phyloP scores from a whole-genome alignment of 2,113 vertebrate genomes.

The Nannobrachium achirus region DNA sequence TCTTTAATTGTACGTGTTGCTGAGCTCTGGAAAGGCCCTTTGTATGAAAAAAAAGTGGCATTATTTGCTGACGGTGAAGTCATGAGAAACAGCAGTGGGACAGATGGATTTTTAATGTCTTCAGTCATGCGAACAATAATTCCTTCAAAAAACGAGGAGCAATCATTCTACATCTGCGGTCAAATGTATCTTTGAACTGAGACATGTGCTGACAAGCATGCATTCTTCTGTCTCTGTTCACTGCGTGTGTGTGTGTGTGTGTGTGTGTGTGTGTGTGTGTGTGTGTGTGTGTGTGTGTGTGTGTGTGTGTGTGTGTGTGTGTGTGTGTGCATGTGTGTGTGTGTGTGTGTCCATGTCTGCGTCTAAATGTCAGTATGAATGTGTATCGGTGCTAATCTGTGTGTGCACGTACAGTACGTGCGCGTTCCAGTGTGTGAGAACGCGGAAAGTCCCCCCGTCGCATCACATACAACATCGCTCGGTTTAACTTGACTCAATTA shows the following conservation, averaged over 20 bases:
- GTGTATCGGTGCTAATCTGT: neutral
- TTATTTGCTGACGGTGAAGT: slow-evolving; percentile 28
- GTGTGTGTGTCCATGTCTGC: too few species aligned
- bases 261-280: neutral
- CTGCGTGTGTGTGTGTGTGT: neutral
- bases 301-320: slow-evolving; percentile 5
- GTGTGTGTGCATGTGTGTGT: slow-evolving; percentile 66
- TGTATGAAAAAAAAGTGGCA: too few species aligned
- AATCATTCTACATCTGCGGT: slow-evolving; percentile 70
- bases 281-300: slow-evolving; percentile 9
- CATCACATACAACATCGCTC: slow-evolving; percentile 37
- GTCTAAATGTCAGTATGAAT: neutral
- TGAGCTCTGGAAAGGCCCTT: too few species aligned
- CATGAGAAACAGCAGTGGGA: slow-evolving; percentile 34
- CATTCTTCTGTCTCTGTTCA: slow-evolving; percentile 59
- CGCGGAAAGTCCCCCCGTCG: slow-evolving; percentile 62
- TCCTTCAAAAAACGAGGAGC: slow-evolving; percentile 60
- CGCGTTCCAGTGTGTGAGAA: slow-evolving; percentile 10
- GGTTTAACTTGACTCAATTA: slow-evolving; percentile 37
- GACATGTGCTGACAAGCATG: slow-evolving; percentile 69
- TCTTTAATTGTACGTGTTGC: too few species aligned
- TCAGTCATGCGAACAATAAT: slow-evolving; percentile 72
- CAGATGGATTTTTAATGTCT: slow-evolving; percentile 48
- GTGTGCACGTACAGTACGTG: neutral
- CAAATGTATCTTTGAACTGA: slow-evolving; percentile 61